Conservation (phyloP, 2,888 invertebrate species). For the Auanema sp. region DNA sequence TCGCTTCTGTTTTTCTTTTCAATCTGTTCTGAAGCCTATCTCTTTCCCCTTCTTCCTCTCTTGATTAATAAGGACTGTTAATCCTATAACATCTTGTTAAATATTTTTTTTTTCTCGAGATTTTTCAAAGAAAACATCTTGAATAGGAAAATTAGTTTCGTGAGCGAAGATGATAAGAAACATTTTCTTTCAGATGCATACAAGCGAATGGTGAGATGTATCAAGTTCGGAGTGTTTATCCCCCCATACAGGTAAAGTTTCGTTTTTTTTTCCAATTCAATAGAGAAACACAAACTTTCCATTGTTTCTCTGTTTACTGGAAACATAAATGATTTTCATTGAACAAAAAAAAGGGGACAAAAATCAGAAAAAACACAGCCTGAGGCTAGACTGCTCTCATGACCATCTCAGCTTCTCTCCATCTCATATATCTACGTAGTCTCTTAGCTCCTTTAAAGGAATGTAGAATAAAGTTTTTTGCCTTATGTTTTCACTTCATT, state of each 20-base stretch:
- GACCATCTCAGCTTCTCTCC: no score
- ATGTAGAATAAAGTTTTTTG: no score
- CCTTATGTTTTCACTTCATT: no score
- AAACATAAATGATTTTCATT: background rate
- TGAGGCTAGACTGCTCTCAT: no score
- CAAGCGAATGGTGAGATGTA: background rate
- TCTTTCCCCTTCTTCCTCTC: no score
- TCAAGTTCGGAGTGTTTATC: constrained; percentile 56
- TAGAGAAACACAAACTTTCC: background rate
- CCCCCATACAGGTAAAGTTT: constrained; percentile 55
- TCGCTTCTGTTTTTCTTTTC: background rate
- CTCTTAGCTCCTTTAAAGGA: no score
- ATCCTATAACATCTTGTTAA: background rate
- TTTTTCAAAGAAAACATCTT: background rate
- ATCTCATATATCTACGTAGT: no score
- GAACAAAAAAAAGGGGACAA: no score
- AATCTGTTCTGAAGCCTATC: no score
- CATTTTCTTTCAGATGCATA: constrained; percentile 4
- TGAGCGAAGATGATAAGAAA: constrained; percentile 2
- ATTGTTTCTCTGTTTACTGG: background rate
- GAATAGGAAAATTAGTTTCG: background rate
- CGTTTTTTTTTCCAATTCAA: background rate
- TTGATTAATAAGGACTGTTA: no score
- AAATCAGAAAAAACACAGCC: no score
- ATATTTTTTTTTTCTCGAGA: constrained; percentile 1